Base-by-base conservation (phyloP, 2,797 vertebrate genomes). In the Jordanella pulchra region DNA sequence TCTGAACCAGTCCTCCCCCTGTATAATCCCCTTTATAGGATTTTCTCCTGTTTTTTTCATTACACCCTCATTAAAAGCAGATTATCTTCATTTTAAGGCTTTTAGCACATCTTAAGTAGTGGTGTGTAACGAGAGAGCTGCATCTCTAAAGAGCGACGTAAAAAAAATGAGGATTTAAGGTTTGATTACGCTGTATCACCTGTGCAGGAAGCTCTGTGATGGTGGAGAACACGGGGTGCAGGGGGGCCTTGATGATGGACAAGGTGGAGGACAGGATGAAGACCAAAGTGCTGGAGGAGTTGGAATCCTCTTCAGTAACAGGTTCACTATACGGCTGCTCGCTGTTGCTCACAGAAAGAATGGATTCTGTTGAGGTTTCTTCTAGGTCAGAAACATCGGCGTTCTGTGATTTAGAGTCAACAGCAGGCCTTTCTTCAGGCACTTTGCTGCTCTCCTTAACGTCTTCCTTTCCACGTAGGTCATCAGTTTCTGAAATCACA, bases 141-240 rank as follows among this genome's bases (percentile, higher is more conserved):
- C 14, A 39, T 39, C 18, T 39, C 21, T 30, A 11, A 48, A 56
- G 28, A 23, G 61, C 21, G 61, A 47, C 7, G 39, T 11, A 25
- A 63, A 6, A 12, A 12, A 50, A 72, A 42, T 14, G 4, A n/a
- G 48, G 1, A 28, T 28, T 30, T 30, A 68, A 82, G 11, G 1
- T 2, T 65, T 56, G 11, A 65, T 35, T 51, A 12, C 15, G 4
- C 47, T 65, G 39, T 2, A 45, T 86, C 61, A 94, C 86, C 92
- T 95, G 93, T 82, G 77, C 92, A 54, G 93, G 94, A 54, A 95
- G 55, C 44, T 89, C 75, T 25, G 85, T 89, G 72, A 93, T 47
- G 42, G 71, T 92, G 74, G 93, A 94, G 81, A 93, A 48, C 13
- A 93, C 72, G 0, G 91, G 93, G 27, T 17, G 63, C 23, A 95